Base-by-base conservation (phyloP, 2,888 invertebrate species). In the Frankliniella fusca region DNA sequence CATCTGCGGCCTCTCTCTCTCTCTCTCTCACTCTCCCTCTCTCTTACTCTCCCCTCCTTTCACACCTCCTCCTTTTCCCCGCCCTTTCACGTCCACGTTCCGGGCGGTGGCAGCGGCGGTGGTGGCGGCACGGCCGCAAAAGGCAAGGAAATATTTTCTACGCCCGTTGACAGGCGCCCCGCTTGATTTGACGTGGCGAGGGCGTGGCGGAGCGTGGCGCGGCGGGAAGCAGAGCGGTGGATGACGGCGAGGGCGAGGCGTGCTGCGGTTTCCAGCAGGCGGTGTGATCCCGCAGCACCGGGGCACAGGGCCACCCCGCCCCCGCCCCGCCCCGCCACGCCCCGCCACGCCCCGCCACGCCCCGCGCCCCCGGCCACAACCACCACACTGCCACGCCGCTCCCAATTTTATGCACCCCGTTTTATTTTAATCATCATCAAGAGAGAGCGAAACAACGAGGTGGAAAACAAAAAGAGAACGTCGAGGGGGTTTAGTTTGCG, bases 91-190 rank as follows among this genome's bases (percentile, higher is more conserved):
- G 54, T 82, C 84, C 83, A 84, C 84, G 87, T 87, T 87, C 88
- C 87, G 88, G 87, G 86, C n/a, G 87, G 87, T 87, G 88, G 89
- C 88, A 86, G 89, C 90, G 89, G 89, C 89, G 89, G 89, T 89
- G 89, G 89, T 89, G 89, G 88, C 89, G 87, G 88, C 89, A 89
- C 89, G 88, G 89, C 89, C 89, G 89, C 89, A 89, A 89, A 89
- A 54, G 54, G 54, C 54, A 54, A 54, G 54, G 20, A 54, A 54
- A 54, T 54, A 54, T 54, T 54, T 38, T 54, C 54, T 15, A 54
- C 54, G 20, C 54, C 54, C 54, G 11, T 54, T 54, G 54, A 54
- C 54, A 76, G 70, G 70, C 70, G 70, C 23, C 70, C 15, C 70
- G 27, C 70, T 54, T 54, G 54, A 54, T 54, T 54, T 54, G 54